Conservation (phyloP, 2,797 vertebrate species). For the Atherinosoma microstoma region DNA sequence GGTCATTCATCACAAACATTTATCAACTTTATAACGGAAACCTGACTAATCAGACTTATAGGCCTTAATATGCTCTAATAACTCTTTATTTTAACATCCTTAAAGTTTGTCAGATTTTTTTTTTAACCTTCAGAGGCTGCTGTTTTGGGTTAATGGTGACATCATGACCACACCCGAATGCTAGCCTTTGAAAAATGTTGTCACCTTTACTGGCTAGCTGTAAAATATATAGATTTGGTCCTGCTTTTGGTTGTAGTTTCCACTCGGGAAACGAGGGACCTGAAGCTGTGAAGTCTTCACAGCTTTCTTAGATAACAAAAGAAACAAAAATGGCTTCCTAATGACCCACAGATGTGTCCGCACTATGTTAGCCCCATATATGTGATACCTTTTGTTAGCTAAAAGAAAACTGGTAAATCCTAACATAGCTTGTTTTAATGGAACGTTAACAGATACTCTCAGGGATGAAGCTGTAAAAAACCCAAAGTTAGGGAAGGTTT, state of each 20-base stretch:
- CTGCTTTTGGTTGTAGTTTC: neutral
- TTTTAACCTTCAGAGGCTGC: neutral
- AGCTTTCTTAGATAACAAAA: neutral
- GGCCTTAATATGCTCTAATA: neutral
- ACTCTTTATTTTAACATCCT: neutral
- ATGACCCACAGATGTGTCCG: neutral
- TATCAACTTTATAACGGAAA: neutral
- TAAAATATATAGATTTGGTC: no score
- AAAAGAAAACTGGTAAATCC: neutral
- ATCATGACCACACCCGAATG: no score
- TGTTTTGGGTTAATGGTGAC: neutral
- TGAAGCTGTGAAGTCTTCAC: neutral
- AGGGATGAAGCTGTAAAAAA: no score
- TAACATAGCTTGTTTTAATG: no score
- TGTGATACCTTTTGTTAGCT: neutral
- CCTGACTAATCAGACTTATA: neutral
- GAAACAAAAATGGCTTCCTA: neutral
- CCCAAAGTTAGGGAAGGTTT: no score
- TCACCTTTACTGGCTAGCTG: no score
- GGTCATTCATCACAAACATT: conserved; percentile 8
- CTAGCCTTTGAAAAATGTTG: no score
- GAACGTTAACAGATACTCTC: no score
- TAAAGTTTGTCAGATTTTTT: neutral
- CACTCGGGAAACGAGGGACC: neutral
- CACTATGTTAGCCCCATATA: neutral